These are phyloP conservation scores for Limnephilus marmoratus DNA, from an alignment of 2,888 invertebrate species.

Conservation along the genomic window DNA sequence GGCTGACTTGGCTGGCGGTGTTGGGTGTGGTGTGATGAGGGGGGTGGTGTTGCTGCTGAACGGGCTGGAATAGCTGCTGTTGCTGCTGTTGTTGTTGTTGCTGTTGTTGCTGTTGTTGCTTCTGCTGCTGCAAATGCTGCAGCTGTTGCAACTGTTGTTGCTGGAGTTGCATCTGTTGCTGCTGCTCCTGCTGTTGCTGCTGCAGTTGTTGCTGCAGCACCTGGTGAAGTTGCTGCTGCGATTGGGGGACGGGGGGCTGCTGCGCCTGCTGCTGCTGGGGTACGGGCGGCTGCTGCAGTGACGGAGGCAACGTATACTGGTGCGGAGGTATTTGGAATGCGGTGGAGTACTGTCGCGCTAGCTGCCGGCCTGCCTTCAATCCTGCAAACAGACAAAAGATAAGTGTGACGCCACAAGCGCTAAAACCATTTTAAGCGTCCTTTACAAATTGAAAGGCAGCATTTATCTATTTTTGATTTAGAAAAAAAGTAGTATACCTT, in stretches of 20 bases:
- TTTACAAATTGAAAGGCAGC: not conserved
- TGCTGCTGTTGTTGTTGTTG: slow-evolving; percentile 62
- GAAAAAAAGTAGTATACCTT: slow-evolving; percentile 12
- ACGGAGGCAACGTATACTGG: slow-evolving; percentile 62
- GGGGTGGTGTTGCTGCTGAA: slow-evolving; percentile 60
- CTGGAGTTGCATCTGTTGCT: slow-evolving; percentile 50
- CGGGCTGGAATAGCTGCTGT: slow-evolving; percentile 64
- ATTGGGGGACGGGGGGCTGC: slow-evolving; percentile 40
- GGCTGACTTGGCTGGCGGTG: slow-evolving; percentile 64
- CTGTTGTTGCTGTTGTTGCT: slow-evolving; percentile 56
- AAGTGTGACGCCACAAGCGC: not conserved
- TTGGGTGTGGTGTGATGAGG: slow-evolving; percentile 53
- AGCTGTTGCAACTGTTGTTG: slow-evolving; percentile 44
- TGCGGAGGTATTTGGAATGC: slow-evolving; percentile 60
- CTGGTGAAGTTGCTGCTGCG: slow-evolving; percentile 66
- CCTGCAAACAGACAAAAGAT: slow-evolving; percentile 66
- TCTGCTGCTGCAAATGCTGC: slow-evolving; percentile 54
- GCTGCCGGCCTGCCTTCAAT: slow-evolving; percentile 60
- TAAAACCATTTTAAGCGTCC: no score
- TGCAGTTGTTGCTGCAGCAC: slow-evolving; percentile 59
- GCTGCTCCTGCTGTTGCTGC: slow-evolving; percentile 71
- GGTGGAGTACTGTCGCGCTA: slow-evolving; percentile 64
- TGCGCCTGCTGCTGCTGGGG: slow-evolving; percentile 71
- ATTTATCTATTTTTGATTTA: slow-evolving; percentile 65
- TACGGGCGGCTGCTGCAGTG: slow-evolving; percentile 64